Percentiles rank a stretch among this genome's conserved stretches.
These are phyloP conservation scores for Parelbella ahira DNA, from an alignment of 2,888 invertebrate species.

Conservation along the genomic window DNA sequence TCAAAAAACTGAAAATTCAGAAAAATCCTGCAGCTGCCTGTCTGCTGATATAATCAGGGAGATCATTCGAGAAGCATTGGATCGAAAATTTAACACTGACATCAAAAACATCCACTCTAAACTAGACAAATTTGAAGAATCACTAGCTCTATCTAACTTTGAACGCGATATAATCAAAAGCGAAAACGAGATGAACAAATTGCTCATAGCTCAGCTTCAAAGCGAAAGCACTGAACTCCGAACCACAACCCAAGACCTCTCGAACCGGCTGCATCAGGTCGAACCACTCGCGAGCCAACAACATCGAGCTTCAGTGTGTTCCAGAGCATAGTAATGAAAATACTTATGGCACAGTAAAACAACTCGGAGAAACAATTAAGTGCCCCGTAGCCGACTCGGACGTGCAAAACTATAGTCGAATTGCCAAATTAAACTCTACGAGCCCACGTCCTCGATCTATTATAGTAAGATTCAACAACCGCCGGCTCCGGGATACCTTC, in stretches of 20 bases:
- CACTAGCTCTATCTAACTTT: no score
- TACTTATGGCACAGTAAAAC: conserved; percentile 1
- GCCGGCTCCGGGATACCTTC: not conserved
- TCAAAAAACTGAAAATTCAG: no score
- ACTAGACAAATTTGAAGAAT: not conserved
- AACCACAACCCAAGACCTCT: no score
- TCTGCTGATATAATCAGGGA: conserved; percentile 7
- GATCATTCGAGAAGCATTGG: conserved; percentile 4
- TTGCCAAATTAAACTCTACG: not conserved
- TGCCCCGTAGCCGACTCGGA: conserved; percentile 2
- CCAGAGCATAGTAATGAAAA: conserved; percentile 4
- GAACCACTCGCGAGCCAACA: not conserved
- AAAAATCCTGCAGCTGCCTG: conserved; percentile 3
- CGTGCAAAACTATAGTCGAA: not conserved
- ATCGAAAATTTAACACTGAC: conserved; percentile 4
- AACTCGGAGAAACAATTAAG: not conserved
- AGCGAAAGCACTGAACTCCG: no score
- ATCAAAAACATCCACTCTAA: not conserved
- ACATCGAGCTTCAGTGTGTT: conserved; percentile 1
- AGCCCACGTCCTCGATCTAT: not conserved
- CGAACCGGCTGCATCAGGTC: no score
- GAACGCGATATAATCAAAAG: no score
- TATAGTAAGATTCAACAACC: not conserved
- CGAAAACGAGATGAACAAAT: no score
- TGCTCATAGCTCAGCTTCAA: no score